Conservation (phyloP, 2,888 invertebrate species). For the Leptopilina myrica region DNA sequence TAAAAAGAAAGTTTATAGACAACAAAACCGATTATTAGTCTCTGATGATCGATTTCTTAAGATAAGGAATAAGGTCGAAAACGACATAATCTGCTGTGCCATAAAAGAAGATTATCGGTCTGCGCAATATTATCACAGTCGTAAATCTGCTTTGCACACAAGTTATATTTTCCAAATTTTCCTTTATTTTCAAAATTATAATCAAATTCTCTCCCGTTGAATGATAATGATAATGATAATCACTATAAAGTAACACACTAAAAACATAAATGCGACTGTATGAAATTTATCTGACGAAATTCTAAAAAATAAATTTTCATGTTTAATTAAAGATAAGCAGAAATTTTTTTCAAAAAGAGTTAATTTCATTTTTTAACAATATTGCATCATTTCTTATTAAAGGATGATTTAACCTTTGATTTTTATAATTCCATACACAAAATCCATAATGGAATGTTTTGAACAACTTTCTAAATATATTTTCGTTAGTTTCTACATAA, state of each 20-base stretch:
- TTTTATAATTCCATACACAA: background rate
- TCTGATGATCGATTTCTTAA: background rate
- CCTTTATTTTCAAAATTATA: background rate
- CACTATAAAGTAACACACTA: too few relatives aligned
- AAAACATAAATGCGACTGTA: too few relatives aligned
- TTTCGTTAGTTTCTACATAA: background rate
- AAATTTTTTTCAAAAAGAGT: too few relatives aligned
- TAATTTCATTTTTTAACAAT: too few relatives aligned
- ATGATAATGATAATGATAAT: background rate
- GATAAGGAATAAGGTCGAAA: slow-evolving; percentile 1
- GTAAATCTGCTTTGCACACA: background rate
- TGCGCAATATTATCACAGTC: background rate
- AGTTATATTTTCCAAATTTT: background rate
- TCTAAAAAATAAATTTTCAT: too few relatives aligned
- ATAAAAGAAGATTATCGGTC: slow-evolving; percentile 4
- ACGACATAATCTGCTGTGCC: background rate
- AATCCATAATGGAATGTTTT: background rate
- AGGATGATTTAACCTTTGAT: too few relatives aligned
- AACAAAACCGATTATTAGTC: background rate
- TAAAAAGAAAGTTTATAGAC: background rate
- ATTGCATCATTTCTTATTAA: too few relatives aligned
- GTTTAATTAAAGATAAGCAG: too few relatives aligned
- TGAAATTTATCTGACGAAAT: too few relatives aligned
- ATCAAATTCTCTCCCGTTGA: background rate
- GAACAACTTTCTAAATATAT: slow-evolving; percentile 6